Evolutionary conservation across 2,113 vertebrate species (phyloP), one percentile per base, ranked within the genome.

Genomic region (Ictalurus punctatus): DNA sequence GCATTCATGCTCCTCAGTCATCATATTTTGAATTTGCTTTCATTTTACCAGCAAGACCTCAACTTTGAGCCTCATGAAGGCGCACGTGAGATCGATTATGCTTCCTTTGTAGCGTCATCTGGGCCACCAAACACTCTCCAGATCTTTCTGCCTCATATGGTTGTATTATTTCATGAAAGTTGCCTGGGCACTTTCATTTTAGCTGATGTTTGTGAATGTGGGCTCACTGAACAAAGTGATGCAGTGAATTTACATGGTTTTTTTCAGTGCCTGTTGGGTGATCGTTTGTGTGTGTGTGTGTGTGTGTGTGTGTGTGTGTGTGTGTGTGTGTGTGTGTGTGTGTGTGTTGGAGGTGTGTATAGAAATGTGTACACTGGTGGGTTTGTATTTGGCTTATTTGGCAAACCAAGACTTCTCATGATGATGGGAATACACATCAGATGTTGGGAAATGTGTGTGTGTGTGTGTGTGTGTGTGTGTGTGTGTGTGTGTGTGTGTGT

Each of bases 11-110:
- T 84, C 87, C 56, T 93, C 73, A 89, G 37, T 67, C 34, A 56
- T 87, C 92, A 94, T 94, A 89, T 91, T 93, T 94, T 83, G 87
- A 91, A 94, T 94, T 92, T 93, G 86, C 92, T 90, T 87, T 89
- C 92, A 93, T 94, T 93, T 94, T 94, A 80, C 89, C 80, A 88
- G 67, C 80, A 85, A 85, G 88, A 88, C 94, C 89, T 91, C 67
- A 69, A 27, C 86, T 81, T 83, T 92, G 93, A 94, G 89, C 93
- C 92, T 91, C 91, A 86, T 83, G 85, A 84, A 40, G 59, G 90
- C 92, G 90, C 69, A 85, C 91, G 67, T 91, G 89, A 85, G 81
- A 86, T 30, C 88, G 83, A 91, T 92, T 85, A 83, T 48, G 67
- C 65, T 87, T 30, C 61, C 84, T 91, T 87, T 90, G 87, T 87